These are phyloP conservation scores for Petroica traversi DNA, from an alignment of 2,113 vertebrate genomes.

Conservation along the genomic window DNA sequence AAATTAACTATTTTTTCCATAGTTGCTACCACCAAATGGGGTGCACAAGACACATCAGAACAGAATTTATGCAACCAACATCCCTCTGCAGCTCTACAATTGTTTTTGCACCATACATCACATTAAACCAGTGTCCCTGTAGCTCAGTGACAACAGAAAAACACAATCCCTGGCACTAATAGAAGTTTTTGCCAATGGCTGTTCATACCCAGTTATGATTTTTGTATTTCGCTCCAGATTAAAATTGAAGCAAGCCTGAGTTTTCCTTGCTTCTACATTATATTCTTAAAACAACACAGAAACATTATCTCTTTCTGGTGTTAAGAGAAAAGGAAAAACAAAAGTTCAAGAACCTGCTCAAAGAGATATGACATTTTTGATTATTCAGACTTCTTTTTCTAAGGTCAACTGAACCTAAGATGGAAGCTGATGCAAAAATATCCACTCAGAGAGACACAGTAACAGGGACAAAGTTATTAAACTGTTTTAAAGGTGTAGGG, in stretches of 20 bases:
- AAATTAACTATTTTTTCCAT: constrained; percentile 22
- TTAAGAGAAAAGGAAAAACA: not conserved
- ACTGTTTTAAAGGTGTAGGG: not conserved
- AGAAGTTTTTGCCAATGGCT: constrained; percentile 10
- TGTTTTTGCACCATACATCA: constrained; percentile 2
- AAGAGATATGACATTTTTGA: not conserved
- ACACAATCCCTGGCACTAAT: not conserved
- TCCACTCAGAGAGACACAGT: not conserved
- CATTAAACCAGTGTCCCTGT: not conserved
- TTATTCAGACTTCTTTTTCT: not conserved
- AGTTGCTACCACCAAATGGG: not conserved
- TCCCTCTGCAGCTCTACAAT: not conserved
- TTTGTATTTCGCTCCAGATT: not conserved
- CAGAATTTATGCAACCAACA: constrained; percentile 7
- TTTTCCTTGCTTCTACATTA: not conserved
- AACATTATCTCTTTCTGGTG: not conserved
- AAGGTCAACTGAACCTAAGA: not conserved
- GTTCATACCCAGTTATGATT: not conserved
- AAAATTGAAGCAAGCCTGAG: not conserved
- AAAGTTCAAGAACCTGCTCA: not conserved
- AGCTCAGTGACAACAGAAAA: constrained; percentile 36
- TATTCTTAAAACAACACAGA: not conserved
- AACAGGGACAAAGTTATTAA: not conserved
- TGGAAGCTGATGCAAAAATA: not conserved
- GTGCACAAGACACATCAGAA: not conserved